phyloP scores from a whole-genome alignment of 1,140 invertebrate species.

The Temnothorax curvispinosus region DNA sequence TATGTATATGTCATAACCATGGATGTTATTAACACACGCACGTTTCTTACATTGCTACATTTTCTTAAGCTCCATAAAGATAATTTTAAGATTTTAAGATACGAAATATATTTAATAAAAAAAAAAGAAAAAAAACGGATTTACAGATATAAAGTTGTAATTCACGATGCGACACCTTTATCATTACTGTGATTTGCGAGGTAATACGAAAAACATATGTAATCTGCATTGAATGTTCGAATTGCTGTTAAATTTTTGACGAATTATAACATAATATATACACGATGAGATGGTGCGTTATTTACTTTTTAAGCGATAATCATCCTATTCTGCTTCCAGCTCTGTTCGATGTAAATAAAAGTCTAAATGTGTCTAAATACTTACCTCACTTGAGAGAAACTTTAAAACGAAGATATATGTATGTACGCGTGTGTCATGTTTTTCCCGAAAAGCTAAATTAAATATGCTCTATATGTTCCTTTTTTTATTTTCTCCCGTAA shows the following conservation, averaged over 20 bases:
- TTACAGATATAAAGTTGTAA: slow-evolving; percentile 13
- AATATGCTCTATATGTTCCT: not conserved
- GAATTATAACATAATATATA: slow-evolving; percentile 51
- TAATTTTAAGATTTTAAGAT: slow-evolving; percentile 43
- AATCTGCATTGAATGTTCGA: slow-evolving; percentile 51
- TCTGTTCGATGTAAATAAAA: slow-evolving; percentile 42
- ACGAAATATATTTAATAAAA: slow-evolving; percentile 27
- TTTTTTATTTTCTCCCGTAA: not conserved
- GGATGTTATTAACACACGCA: slow-evolving; percentile 36
- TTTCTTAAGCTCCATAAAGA: slow-evolving; percentile 33
- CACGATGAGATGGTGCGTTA: not conserved
- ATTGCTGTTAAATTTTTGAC: slow-evolving; percentile 57
- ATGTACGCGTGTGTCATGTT: not conserved
- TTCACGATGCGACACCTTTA: slow-evolving; percentile 28
- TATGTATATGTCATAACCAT: not conserved
- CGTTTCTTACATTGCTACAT: slow-evolving; percentile 36
- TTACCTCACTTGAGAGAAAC: not conserved
- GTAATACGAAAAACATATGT: slow-evolving; percentile 11
- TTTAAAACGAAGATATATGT: not conserved
- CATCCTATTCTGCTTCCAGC: slow-evolving; percentile 33
- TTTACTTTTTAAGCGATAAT: slow-evolving; percentile 42
- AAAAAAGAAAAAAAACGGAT: slow-evolving; percentile 6
- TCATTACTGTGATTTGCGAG: slow-evolving; percentile 43
- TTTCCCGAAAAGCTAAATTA: not conserved
- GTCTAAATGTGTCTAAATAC: slow-evolving; percentile 1